Conservation (phyloP, 2,888 invertebrate genomes). For the Callosobruchus maculatus region DNA sequence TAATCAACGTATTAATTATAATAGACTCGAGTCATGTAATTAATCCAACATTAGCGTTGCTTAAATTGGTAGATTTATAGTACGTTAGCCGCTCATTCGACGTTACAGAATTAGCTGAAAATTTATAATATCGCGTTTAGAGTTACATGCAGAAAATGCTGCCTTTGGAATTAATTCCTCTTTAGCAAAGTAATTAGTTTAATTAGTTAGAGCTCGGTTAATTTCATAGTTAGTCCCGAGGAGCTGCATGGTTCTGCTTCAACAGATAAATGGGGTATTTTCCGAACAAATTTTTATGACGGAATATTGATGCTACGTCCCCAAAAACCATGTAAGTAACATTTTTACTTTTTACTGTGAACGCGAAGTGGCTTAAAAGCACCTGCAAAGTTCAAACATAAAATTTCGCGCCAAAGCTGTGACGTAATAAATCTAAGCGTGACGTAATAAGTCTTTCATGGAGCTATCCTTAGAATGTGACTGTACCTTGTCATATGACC, state of each 20-base stretch:
- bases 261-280: too few relatives aligned
- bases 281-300: too few relatives aligned
- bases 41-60: neutral
- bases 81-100: neutral
- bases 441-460: too few relatives aligned
- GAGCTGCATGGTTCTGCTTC: neutral
- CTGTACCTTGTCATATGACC: too few relatives aligned
- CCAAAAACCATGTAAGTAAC: too few relatives aligned
- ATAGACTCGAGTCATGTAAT: neutral
- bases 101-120: neutral
- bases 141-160: neutral
- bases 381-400: too few relatives aligned
- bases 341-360: too few relatives aligned
- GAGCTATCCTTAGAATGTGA: too few relatives aligned
- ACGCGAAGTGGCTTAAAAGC: too few relatives aligned
- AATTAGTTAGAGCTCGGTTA: neutral
- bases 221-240: neutral
- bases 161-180: neutral
- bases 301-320: too few relatives aligned
- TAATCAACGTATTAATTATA: neutral
- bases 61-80: neutral
- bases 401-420: too few relatives aligned
- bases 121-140: neutral
- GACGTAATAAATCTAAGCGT: too few relatives aligned
- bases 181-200: neutral